phyloP scores from a whole-genome alignment of 2,888 invertebrate species.

The Cordilura impudica region DNA sequence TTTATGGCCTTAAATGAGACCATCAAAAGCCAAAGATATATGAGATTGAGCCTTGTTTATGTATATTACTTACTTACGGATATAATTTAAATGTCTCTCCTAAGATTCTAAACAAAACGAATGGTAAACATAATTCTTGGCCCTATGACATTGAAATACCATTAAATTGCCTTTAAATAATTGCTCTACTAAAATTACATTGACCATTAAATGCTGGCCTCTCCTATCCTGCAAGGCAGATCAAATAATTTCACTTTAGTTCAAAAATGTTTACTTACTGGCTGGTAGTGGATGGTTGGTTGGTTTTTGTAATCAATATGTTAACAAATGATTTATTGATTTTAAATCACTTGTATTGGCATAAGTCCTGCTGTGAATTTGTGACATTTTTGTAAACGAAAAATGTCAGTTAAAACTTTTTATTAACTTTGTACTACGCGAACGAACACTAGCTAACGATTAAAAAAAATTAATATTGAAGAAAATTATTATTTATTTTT shows the following conservation, averaged over 20 bases:
- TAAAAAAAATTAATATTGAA: constrained; percentile 35
- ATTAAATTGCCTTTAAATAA: background rate
- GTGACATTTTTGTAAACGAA: constrained; percentile 77
- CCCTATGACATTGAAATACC: background rate
- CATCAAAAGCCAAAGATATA: no score
- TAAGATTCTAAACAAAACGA: no score
- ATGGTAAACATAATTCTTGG: no score
- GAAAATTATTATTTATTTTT: constrained; percentile 53
- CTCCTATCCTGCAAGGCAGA: background rate
- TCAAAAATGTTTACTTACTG: background rate
- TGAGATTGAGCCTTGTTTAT: no score
- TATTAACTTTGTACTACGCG: constrained; percentile 66
- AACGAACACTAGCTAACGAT: no score
- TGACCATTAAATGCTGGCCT: background rate
- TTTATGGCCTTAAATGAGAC: no score
- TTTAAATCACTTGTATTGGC: constrained; percentile 77
- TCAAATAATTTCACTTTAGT: background rate
- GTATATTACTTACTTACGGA: no score
- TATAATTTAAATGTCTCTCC: no score
- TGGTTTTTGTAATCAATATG: constrained; percentile 68
- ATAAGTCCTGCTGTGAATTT: constrained; percentile 77
- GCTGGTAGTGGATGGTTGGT: constrained; percentile 18
- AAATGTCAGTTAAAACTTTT: constrained; percentile 76
- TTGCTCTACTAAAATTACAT: background rate
- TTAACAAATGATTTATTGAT: constrained; percentile 75